Evolutionary conservation across 1,140 invertebrate genomes (phyloP).

Genomic region (Limonius californicus): DNA sequence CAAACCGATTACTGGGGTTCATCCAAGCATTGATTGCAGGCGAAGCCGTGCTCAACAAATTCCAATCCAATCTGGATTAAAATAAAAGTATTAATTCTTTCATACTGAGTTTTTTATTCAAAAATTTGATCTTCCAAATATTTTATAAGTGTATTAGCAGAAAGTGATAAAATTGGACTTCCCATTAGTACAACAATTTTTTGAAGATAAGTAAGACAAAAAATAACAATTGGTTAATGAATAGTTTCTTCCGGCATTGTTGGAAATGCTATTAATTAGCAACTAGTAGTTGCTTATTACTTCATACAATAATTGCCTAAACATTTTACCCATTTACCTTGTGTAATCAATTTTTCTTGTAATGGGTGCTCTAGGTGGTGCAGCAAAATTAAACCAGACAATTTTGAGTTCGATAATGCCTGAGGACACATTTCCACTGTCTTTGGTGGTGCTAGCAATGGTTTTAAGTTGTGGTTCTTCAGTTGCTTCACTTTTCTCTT

Average conservation of each 20-base stretch:
- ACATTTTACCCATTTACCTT: slow-evolving; percentile 51
- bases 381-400: slow-evolving; percentile 97
- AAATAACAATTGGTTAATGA: background rate
- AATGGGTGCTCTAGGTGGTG: slow-evolving; percentile 89
- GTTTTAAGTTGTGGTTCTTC: background rate
- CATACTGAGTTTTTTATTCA: background rate
- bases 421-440: slow-evolving; percentile 68
- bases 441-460: slow-evolving; percentile 40
- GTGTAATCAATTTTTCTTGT: slow-evolving; percentile 94
- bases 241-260: too few relatives aligned
- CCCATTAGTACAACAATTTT: too few relatives aligned
- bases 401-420: slow-evolving; percentile 83
- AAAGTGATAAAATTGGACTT: too few relatives aligned
- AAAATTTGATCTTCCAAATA: too few relatives aligned
- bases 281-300: too few relatives aligned
- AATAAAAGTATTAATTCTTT: too few relatives aligned
- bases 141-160: too few relatives aligned
- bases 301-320: too few relatives aligned
- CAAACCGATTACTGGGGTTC: slow-evolving; percentile 88
- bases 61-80: slow-evolving; percentile 85
- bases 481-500: slow-evolving; percentile 49
- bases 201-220: background rate
- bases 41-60: slow-evolving; percentile 90
- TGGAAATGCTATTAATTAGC: too few relatives aligned
- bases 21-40: slow-evolving; percentile 97